Conservation (phyloP, 2,797 vertebrate species). For the Spea hammondii region DNA sequence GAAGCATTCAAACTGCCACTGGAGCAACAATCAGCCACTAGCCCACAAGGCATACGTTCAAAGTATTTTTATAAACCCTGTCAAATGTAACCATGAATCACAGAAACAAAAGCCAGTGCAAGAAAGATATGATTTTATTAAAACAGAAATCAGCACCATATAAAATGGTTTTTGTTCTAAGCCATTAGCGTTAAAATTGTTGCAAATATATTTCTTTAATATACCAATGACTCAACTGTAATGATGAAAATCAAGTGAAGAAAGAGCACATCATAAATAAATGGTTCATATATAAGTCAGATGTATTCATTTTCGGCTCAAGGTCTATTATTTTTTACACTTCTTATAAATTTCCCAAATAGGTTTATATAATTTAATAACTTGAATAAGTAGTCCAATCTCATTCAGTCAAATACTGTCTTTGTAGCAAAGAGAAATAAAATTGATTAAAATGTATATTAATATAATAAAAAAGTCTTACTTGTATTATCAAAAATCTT, state of each 20-base stretch:
- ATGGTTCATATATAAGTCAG: background rate
- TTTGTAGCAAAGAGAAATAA: background rate
- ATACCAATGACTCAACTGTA: background rate
- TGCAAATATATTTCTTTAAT: constrained; percentile 1
- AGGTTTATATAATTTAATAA: background rate
- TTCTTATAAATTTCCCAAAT: constrained; percentile 2
- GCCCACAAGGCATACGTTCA: too few species aligned
- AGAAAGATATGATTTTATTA: too few species aligned
- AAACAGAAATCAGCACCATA: too few species aligned
- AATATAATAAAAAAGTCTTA: background rate
- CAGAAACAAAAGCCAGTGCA: too few species aligned
- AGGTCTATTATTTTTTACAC: background rate
- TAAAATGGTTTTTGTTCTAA: too few species aligned
- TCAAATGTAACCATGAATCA: too few species aligned
- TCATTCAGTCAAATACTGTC: background rate
- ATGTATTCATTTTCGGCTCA: background rate
- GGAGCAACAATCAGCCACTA: too few species aligned
- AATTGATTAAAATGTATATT: background rate
- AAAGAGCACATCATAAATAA: background rate
- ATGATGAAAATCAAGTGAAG: background rate
- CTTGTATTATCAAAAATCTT: background rate
- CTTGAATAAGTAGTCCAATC: background rate
- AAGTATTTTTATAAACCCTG: too few species aligned
- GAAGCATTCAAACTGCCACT: too few species aligned
- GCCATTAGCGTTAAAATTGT: background rate